phyloP scores from a whole-genome alignment of 2,113 vertebrate species.

The Taxidea taxus region DNA sequence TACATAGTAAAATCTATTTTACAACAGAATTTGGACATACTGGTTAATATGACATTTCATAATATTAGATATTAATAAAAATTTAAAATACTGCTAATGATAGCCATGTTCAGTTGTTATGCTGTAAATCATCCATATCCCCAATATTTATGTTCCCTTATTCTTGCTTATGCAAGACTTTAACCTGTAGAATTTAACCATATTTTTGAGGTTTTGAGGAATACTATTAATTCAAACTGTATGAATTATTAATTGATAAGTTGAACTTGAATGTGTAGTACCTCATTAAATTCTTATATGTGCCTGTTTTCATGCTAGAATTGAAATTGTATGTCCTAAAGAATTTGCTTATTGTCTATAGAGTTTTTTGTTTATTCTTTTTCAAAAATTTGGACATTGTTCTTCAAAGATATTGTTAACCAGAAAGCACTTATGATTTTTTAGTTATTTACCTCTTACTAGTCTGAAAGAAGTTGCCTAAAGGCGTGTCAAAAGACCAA shows the following conservation, averaged over 20 bases:
- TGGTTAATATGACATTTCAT: neutral
- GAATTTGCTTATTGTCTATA: neutral
- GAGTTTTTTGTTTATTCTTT: neutral
- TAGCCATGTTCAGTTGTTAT: neutral
- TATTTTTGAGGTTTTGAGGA: neutral
- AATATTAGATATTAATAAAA: neutral
- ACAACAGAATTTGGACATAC: neutral
- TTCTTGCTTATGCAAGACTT: neutral
- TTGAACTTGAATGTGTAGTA: neutral
- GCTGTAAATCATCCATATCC: neutral
- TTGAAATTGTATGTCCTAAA: neutral
- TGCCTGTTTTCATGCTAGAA: neutral
- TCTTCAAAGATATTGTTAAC: neutral
- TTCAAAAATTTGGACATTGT: neutral
- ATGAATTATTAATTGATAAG: neutral
- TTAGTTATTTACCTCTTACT: neutral
- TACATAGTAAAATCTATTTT: neutral
- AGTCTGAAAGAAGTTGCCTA: neutral
- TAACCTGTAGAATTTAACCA: neutral
- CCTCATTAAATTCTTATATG: neutral
- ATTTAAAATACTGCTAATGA: neutral
- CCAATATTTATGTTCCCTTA: neutral
- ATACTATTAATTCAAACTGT: neutral
- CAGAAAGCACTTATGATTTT: neutral
- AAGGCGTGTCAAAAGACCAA: constrained; percentile 4